These are phyloP conservation scores for Pseudochirops cupreus DNA, from an alignment of 2,797 vertebrate genomes.

Conservation along the genomic window DNA sequence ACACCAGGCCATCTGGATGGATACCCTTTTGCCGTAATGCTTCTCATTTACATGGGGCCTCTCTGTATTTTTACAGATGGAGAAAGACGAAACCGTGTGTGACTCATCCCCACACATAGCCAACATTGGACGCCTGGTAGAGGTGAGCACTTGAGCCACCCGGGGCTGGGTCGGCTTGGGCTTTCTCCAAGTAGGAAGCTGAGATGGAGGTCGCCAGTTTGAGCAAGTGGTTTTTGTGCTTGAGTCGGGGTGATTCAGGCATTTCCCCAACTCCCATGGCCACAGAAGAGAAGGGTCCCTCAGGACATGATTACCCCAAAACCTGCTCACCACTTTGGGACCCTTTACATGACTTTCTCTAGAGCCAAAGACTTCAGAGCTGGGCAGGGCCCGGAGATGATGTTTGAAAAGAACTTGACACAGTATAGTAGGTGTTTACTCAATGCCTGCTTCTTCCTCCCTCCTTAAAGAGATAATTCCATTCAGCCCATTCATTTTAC, in stretches of 20 bases:
- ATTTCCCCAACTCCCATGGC: background rate
- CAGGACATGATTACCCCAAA: accelerated
- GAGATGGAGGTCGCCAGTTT: background rate
- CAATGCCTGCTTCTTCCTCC: background rate
- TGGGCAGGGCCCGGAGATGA: background rate
- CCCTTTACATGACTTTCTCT: background rate
- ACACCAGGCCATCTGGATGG: background rate
- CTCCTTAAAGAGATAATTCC: background rate
- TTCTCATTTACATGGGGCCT: background rate
- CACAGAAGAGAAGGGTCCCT: background rate
- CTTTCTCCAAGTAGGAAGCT: too few relatives aligned
- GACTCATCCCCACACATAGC: constrained; percentile 98
- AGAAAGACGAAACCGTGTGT: constrained; percentile 97
- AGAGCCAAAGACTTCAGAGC: background rate
- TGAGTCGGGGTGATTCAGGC: background rate
- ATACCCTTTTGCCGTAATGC: background rate
- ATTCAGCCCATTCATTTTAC: background rate
- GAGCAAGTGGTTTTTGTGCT: background rate
- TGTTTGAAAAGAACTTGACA: background rate
- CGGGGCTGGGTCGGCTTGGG: background rate
- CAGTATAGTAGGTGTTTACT: background rate
- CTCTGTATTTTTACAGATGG: constrained; percentile 89
- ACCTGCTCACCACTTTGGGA: accelerated
- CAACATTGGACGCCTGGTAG: constrained; percentile 98
- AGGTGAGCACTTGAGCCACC: constrained; percentile 88